A percentile compares a stretch with the other conserved stretches of the same genome.
Conservation (phyloP, 2,113 vertebrate species). For the Gambusia holbrooki region DNA sequence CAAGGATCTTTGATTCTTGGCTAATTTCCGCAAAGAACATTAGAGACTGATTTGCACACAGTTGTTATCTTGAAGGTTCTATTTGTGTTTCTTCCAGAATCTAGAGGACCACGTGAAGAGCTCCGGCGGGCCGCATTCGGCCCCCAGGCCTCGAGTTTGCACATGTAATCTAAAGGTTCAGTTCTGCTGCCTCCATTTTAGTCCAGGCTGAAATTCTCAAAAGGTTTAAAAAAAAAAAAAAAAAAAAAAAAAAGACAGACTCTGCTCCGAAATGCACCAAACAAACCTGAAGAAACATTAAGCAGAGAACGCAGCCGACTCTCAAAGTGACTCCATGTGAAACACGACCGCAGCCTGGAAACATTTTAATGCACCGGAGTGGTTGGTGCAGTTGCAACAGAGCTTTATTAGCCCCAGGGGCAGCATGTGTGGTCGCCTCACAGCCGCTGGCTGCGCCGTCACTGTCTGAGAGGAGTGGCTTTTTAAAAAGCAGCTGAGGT, state of each 20-base stretch:
- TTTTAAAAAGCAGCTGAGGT: background rate
- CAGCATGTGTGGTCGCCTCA: conserved; percentile 52
- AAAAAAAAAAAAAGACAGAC: conserved; percentile 31
- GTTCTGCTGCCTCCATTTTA: conserved; percentile 36
- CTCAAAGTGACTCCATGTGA: conserved; percentile 14
- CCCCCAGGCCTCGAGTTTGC: too few species aligned
- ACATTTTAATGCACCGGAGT: conserved; percentile 28
- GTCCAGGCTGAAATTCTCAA: conserved; percentile 38
- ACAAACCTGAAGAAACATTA: conserved; percentile 46
- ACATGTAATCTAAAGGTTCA: conserved; percentile 21
- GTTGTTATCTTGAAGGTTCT: too few species aligned
- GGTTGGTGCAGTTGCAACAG: conserved; percentile 22
- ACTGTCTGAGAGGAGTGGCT: background rate
- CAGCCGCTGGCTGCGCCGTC: background rate
- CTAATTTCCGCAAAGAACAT: too few species aligned
- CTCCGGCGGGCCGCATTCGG: too few species aligned
- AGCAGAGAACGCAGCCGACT: conserved; percentile 29
- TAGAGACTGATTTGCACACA: too few species aligned
- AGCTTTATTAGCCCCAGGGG: conserved; percentile 23
- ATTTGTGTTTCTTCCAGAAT: too few species aligned
- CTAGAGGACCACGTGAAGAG: too few species aligned
- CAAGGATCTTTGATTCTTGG: too few species aligned
- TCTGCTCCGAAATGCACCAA: conserved; percentile 31
- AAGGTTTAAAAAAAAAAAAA: conserved; percentile 41
- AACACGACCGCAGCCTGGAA: conserved; percentile 63